Base-by-base conservation (phyloP, 2,888 invertebrate genomes). In the Perdita meconis region DNA sequence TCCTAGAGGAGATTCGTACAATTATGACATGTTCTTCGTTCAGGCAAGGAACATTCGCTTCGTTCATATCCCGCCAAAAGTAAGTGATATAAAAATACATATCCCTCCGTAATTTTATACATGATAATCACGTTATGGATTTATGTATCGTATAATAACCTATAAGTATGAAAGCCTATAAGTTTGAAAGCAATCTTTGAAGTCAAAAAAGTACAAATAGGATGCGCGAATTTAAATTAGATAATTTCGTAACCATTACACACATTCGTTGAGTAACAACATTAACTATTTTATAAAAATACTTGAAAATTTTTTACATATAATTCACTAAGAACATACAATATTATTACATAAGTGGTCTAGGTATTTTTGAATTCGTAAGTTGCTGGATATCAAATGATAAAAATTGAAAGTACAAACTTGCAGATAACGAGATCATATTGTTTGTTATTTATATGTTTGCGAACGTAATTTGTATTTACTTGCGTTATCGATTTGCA, bases 21-120 rank as follows among this genome's bases (percentile, higher is more conserved):
- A 90, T n/a, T 95, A 95, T 91, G 94, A 95, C 44, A 93, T 93
- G 83, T 93, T 96, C 81, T 96, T 95, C 90, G 89, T 96, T 24
- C 94, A 94, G 67, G 93, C 94, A 24, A 93, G 96, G 81, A 95
- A 95, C 86, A 94, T 96, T 71, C 94, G 96, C 89, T 95, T 95
- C 89, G 94, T 96, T 8, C 96, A 96, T 87, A 93, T 96, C 80
- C 96, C 96, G 38, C 74, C 89, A 22, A 86, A 90, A 57, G 92
- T 92, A 65, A 90, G 91, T 90, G 36, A 19, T 60, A 40, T 67
- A 26, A 19, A 56, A 68, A 56, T 30, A 36, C 26, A 42, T 10
- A 19, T 26, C 8, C 44, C 51, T 36, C 8, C 16, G 3, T 22
- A 24, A 60, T n/a, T 22, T 47, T 44, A 16, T 3, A 63, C 16